These are phyloP conservation scores for Peromyscus maniculatus DNA, from an alignment of 2,113 vertebrate species.

Conservation along the genomic window DNA sequence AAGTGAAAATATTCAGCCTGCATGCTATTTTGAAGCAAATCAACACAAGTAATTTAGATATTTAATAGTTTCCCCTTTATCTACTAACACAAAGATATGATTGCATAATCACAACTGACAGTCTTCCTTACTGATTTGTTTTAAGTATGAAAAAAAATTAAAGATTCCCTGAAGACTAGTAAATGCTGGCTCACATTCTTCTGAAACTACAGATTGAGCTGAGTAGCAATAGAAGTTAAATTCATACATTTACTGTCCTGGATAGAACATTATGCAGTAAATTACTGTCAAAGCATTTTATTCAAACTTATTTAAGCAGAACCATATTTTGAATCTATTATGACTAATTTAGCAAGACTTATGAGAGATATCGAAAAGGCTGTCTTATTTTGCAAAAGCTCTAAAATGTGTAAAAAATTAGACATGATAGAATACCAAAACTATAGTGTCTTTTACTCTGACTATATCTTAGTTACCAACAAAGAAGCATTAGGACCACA, in stretches of 20 bases:
- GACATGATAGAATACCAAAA: not conserved
- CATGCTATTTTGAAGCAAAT: not conserved
- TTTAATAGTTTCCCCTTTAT: slow-evolving; percentile 23
- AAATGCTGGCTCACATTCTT: slow-evolving; percentile 21
- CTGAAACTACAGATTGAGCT: not conserved
- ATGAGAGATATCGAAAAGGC: not conserved
- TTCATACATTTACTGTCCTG: not conserved
- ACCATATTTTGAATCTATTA: slow-evolving; percentile 33
- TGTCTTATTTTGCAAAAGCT: slow-evolving; percentile 38
- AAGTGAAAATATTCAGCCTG: not conserved
- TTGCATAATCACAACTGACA: not conserved
- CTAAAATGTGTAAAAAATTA: not conserved
- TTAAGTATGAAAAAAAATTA: slow-evolving; percentile 21
- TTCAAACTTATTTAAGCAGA: not conserved
- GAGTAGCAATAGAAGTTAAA: not conserved
- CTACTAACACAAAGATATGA: not conserved
- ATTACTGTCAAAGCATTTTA: not conserved
- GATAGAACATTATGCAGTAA: not conserved
- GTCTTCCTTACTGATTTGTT: slow-evolving; percentile 1
- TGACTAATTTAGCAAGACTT: slow-evolving; percentile 21
- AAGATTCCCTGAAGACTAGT: slow-evolving; percentile 23
- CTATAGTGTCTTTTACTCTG: not conserved
- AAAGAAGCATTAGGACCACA: not conserved
- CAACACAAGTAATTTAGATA: not conserved
- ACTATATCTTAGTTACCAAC: not conserved